Evolutionary conservation across 2,797 vertebrate genomes (phyloP).

Genomic region (Cacajao melanocephalus): DNA sequence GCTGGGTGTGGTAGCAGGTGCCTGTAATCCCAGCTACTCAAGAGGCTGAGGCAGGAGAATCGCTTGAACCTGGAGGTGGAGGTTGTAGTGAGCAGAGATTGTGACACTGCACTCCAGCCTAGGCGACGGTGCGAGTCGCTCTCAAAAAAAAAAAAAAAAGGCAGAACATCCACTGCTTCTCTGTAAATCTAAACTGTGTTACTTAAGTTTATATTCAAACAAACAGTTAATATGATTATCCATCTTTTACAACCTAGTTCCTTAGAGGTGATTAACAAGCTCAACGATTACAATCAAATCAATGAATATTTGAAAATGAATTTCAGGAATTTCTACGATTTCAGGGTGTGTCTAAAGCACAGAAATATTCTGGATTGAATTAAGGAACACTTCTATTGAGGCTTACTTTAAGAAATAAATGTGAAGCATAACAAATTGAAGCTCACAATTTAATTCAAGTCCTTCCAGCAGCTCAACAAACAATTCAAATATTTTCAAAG

Average conservation of each 20-base stretch:
- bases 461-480: background rate
- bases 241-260: background rate
- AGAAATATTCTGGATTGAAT: background rate
- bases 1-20: too few relatives aligned
- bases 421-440: background rate
- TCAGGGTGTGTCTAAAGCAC: background rate
- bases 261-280: constrained; percentile 7
- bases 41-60: too few relatives aligned
- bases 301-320: constrained; percentile 20
- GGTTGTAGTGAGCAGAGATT: too few relatives aligned
- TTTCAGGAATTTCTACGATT: background rate
- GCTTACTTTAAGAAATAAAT: constrained; percentile 35
- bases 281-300: background rate
- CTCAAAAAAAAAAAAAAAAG: background rate
- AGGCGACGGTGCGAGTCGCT: too few relatives aligned
- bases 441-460: constrained; percentile 23
- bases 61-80: too few relatives aligned
- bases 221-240: background rate
- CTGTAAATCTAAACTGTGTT: constrained; percentile 10
- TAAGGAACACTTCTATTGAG: background rate
- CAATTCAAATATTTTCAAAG: constrained; percentile 45
- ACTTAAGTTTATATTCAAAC: constrained; percentile 32
- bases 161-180: background rate
- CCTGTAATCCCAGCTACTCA: too few relatives aligned
- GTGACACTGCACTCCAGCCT: too few relatives aligned